Base-by-base conservation (phyloP, 1,140 invertebrate species). In the Thaumatotibia leucotreta region DNA sequence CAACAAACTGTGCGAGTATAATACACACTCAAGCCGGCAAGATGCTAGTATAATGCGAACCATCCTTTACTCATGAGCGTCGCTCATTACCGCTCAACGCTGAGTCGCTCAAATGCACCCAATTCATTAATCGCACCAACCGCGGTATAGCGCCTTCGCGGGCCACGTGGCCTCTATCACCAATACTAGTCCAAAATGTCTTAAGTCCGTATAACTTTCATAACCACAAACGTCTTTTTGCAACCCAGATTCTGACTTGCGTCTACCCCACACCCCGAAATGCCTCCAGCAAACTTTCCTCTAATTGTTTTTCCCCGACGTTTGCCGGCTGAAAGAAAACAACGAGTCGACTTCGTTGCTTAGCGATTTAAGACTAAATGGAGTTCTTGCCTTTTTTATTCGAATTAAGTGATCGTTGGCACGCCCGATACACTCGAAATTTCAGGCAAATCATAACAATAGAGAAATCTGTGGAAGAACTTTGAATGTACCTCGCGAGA, bases 291-390 rank as follows among this genome's bases (percentile, higher is more conserved):
- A 66, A 68, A 70, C 35, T 70, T 70, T 62, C 45, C 64, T 63
- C 70, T 73, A 70, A 73, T 75, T 75, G 70, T 73, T 76, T 71
- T 70, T 69, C 65, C 70, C 50, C 68, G 68, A 63, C 61, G 50
- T 67, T 65, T 69, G 67, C 61, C 45, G 39, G 69, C 65, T 64
- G 52, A 70, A 69, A 70, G 63, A 58, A 71, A 68, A 39, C 66
- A 66, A 69, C 58, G 67, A 64, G 35, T 67, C 58, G 68, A 73
- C 68, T 75, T 70, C 65, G 58, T 65, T 69, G 63, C 64, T 54
- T 58, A 45, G 63, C 63, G 62, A 63, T 61, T 52, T 52, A 33
- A 35, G 66, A 17, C 50, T 64, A 61, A 68, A 64, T 61, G 35
- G 14, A 54, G 61, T 52, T 61, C 17, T 52, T 58, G 50, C 32